Percentiles rank a stretch among this genome's conserved stretches.
phyloP scores from a whole-genome alignment of 2,113 vertebrate genomes.

The Tragelaphus imberbis region DNA sequence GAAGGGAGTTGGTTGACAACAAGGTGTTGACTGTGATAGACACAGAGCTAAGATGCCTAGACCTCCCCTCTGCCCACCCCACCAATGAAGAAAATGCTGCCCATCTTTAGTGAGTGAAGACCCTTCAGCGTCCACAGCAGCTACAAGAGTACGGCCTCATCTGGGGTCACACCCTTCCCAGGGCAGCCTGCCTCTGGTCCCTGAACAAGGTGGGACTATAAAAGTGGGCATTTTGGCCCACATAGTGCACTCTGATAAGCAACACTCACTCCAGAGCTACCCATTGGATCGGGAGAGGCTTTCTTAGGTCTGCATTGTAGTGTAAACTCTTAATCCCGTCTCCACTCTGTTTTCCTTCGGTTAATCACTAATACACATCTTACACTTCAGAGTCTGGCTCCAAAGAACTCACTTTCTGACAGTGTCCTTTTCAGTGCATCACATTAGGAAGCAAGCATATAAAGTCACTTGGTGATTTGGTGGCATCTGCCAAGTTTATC shows the following conservation, averaged over 20 bases:
- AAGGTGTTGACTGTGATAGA: background rate
- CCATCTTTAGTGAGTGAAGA: background rate
- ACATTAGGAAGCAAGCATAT: background rate
- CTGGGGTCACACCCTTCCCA: background rate
- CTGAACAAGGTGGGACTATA: background rate
- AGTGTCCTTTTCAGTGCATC: background rate
- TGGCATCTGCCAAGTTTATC: background rate
- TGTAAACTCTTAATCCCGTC: background rate
- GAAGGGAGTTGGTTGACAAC: background rate
- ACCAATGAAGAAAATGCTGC: background rate
- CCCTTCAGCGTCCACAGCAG: background rate
- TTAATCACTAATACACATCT: background rate
- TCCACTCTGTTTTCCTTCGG: background rate
- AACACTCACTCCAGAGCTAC: background rate
- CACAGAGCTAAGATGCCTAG: background rate
- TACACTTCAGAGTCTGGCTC: background rate
- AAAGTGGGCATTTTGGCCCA: background rate
- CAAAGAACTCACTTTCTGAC: background rate
- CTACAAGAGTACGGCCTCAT: background rate
- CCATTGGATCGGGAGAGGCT: background rate
- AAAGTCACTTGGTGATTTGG: no score
- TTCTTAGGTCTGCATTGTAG: background rate
- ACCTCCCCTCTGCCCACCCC: background rate
- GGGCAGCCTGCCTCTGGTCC: background rate
- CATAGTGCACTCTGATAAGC: background rate